phyloP scores from a whole-genome alignment of 2,888 invertebrate genomes.

The Portevinia maculata region DNA sequence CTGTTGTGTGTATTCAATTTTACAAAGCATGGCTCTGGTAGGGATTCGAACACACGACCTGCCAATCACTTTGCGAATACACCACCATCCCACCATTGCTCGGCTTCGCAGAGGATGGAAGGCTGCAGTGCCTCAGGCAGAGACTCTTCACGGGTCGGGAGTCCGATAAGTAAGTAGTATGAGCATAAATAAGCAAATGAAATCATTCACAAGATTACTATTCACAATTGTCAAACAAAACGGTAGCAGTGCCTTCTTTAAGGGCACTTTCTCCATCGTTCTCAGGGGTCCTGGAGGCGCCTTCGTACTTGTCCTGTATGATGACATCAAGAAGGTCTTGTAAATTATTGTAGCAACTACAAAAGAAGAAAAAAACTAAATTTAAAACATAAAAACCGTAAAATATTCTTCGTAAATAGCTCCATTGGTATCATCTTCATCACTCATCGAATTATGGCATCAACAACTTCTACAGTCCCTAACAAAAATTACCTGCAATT shows the following conservation, averaged over 20 bases:
- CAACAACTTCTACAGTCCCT: background rate
- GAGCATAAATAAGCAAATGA: conserved; percentile 90
- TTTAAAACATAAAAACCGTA: conserved; percentile 74
- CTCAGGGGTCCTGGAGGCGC: conserved; percentile 97
- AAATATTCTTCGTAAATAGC: too few species aligned
- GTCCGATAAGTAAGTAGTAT: too few species aligned
- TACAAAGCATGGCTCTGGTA: too few species aligned
- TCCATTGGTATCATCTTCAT: too few species aligned
- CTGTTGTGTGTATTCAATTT: too few species aligned
- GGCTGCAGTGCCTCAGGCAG: too few species aligned
- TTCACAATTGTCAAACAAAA: conserved; percentile 94
- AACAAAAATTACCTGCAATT: background rate
- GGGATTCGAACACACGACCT: too few species aligned
- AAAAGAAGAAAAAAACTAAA: conserved; percentile 76
- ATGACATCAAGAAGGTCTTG: conserved; percentile 91
- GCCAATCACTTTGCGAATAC: too few species aligned
- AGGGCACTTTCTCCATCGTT: conserved; percentile 97
- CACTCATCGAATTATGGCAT: background rate
- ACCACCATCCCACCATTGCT: too few species aligned
- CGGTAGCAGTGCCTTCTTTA: conserved; percentile 95
- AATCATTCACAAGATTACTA: conserved; percentile 94
- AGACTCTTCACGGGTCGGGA: too few species aligned
- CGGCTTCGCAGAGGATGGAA: too few species aligned
- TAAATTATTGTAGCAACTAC: conserved; percentile 78
- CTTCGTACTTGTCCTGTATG: conserved; percentile 95